Evolutionary conservation across 1,140 invertebrate genomes (phyloP).

Genomic region (Drosophila prosaltans): DNA sequence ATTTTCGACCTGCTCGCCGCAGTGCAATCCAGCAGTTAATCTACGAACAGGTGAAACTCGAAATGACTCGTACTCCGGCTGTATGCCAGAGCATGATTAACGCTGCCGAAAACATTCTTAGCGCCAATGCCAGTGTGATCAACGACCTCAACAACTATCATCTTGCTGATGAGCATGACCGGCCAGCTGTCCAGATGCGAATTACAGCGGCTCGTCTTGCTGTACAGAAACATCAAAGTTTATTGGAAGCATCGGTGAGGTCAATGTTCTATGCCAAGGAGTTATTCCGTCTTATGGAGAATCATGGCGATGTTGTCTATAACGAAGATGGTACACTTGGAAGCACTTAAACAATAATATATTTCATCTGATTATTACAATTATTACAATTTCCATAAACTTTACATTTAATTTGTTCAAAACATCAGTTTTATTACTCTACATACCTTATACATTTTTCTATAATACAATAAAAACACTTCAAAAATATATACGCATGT

Average conservation of each 20-base stretch:
- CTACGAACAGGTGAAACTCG: constrained; percentile 30
- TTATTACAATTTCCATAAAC: no score
- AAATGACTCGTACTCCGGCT: not conserved
- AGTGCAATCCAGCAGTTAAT: constrained; percentile 39
- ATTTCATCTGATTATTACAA: no score
- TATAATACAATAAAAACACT: not conserved
- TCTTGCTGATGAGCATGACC: constrained; percentile 41
- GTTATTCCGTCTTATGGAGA: no score
- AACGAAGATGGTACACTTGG: no score
- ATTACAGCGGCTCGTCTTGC: constrained; percentile 43
- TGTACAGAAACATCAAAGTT: constrained; percentile 51
- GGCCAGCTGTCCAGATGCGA: constrained; percentile 32
- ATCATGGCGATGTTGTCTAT: no score
- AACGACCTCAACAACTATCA: constrained; percentile 58
- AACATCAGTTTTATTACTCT: constrained; percentile 16
- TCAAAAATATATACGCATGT: not conserved
- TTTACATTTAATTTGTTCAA: not conserved
- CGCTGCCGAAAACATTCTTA: constrained; percentile 51
- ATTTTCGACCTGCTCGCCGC: constrained; percentile 32
- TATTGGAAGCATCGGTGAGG: constrained; percentile 71
- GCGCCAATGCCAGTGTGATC: constrained; percentile 45
- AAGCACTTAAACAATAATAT: no score
- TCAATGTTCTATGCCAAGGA: constrained; percentile 18
- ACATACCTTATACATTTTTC: constrained; percentile 2
- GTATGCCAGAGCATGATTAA: constrained; percentile 41